Conservation (phyloP, 2,888 invertebrate genomes). For the Cantharis lateralis region DNA sequence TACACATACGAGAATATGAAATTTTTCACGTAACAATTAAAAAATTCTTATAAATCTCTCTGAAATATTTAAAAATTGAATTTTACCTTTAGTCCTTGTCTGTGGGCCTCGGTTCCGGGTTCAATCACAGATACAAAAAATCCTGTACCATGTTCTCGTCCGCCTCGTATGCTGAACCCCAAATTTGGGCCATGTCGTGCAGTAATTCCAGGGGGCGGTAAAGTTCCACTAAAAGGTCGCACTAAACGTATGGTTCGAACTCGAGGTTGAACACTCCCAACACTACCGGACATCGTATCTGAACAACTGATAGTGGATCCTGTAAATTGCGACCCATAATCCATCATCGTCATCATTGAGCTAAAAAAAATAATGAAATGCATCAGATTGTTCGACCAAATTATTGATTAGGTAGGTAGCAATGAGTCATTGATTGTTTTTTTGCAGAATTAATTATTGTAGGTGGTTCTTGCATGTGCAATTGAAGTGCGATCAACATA, state of each 20-base stretch:
- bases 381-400: not conserved
- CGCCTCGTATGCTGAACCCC: constrained; percentile 84
- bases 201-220: constrained; percentile 56
- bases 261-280: constrained; percentile 59
- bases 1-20: not conserved
- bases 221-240: constrained; percentile 53
- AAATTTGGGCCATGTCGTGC: constrained; percentile 68
- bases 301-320: constrained; percentile 52
- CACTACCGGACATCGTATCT: constrained; percentile 55
- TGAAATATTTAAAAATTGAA: constrained; percentile 3
- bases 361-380: constrained; percentile 12
- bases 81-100: constrained; percentile 83
- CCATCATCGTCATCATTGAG: constrained; percentile 44
- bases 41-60: not conserved
- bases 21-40: not conserved
- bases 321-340: constrained; percentile 46
- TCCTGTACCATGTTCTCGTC: constrained; percentile 89
- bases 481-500: not conserved
- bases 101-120: constrained; percentile 83
- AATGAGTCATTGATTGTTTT: not conserved
- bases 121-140: constrained; percentile 91
- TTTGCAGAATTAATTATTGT: not conserved
- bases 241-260: constrained; percentile 65
- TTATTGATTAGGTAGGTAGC: not conserved
- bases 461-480: not conserved